These are phyloP conservation scores for Phaethornis superciliosus DNA, from an alignment of 2,113 vertebrate genomes.

Conservation along the genomic window DNA sequence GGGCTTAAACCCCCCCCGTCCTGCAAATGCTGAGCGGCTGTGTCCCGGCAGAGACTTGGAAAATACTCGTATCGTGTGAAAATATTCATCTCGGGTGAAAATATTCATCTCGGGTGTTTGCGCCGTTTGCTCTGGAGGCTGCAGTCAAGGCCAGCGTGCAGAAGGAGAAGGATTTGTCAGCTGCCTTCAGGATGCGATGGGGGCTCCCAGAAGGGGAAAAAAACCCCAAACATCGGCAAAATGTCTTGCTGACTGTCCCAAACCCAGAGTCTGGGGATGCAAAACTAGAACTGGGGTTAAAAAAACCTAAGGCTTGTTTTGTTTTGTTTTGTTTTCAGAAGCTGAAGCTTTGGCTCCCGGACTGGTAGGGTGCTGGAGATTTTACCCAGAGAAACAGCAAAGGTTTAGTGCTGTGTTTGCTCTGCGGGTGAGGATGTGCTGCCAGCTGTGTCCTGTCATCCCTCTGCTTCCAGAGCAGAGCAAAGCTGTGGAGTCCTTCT, in stretches of 20 bases:
- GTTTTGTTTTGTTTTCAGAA: neutral
- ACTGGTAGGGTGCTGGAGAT: accelerated
- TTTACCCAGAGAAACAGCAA: accelerated
- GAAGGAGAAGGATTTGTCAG: accelerated
- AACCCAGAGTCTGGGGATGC: neutral
- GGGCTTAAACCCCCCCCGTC: neutral
- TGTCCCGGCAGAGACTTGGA: neutral
- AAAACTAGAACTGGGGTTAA: accelerated
- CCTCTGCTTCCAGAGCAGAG: neutral
- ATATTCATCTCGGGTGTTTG: too few species aligned
- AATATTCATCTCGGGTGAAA: too few species aligned
- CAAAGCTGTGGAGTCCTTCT: neutral
- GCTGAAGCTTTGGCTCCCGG: neutral
- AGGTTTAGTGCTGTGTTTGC: neutral
- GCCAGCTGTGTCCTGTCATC: neutral
- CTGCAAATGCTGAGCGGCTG: neutral
- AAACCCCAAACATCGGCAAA: accelerated
- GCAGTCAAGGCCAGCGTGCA: accelerated
- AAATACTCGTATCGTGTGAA: accelerated
- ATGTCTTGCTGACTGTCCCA: accelerated
- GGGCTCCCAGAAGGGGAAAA: neutral
- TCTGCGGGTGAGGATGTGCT: accelerated
- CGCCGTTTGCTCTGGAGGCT: accelerated
- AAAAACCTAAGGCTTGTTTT: neutral
- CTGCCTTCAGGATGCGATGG: neutral